Evolutionary conservation across 2,113 vertebrate species (phyloP), one percentile per base, ranked within the genome.

Genomic region (Camarhynchus parvulus): DNA sequence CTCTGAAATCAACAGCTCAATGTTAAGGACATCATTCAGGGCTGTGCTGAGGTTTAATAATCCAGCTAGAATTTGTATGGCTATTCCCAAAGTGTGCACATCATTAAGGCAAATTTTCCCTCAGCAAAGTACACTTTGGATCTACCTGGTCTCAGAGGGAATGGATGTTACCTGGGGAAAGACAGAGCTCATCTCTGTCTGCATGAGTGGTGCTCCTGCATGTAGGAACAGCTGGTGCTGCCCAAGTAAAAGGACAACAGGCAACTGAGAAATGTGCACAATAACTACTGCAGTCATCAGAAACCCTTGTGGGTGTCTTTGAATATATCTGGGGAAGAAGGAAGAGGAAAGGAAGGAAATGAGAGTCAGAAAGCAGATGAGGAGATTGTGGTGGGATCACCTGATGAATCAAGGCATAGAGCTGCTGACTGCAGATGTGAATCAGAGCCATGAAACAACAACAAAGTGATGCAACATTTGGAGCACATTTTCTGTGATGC

Each of bases 301-400:
- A 87, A 53, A 49, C 23, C 19, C 5, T 3, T 13, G 53, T 84
- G 74, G 31, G 23, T 68, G 23, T 52, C 41, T 87, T 70, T 55
- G 87, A 83, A 19, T 16, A 2, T 39, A 85, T 66, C 44, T 83
- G 35, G 28, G 28, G 25, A 16, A 59, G 46, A 55, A 81, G 64
- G 56, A 96, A 89, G 73, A 64, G 28, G 41, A 92, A 72, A 82
- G 61, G 80, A 84, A 92, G 64, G 83, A 84, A 91, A 75, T 78
- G 0, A 63, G 37, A 61, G 59, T 76, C 11, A 1, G 63, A 88
- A 90, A 73, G 37, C 37, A 68, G 77, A 89, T 79, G 56, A 61
- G 53, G 49, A 50, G 49, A 87, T 85, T 72, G 94, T 55, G 42
- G 41, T 44, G 44, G 73, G 31, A 89, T 91, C 74, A 61, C 44